Conservation (phyloP, 1,140 invertebrate genomes). For the Brachionus rotundiformis region DNA sequence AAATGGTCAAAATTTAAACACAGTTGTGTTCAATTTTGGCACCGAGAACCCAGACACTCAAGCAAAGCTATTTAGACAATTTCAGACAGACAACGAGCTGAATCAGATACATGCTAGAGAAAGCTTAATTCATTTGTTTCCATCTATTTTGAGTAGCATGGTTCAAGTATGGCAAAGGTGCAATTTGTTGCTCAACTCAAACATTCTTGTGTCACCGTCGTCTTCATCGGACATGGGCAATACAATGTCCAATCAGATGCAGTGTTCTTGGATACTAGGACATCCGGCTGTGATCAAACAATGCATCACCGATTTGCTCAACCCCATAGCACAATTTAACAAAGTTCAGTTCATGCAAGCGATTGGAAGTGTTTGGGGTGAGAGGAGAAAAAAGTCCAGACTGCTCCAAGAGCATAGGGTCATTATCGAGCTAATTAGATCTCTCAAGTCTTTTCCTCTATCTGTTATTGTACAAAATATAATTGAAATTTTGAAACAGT, state of each 20-base stretch:
- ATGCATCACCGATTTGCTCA: slow-evolving; percentile 32
- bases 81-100: slow-evolving; percentile 39
- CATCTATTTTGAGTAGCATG: slow-evolving; percentile 25
- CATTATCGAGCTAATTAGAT: slow-evolving; percentile 30
- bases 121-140: slow-evolving; percentile 43
- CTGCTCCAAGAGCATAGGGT: slow-evolving; percentile 42
- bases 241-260: neutral
- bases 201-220: neutral
- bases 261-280: slow-evolving; percentile 9
- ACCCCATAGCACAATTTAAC: slow-evolving; percentile 33
- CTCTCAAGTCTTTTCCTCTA: slow-evolving; percentile 27
- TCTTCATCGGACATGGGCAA: neutral
- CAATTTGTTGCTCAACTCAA: slow-evolving; percentile 4
- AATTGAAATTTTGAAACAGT: slow-evolving; percentile 29
- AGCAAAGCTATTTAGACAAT: slow-evolving; percentile 33
- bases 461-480: slow-evolving; percentile 40
- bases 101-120: slow-evolving; percentile 40
- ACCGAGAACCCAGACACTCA: neutral
- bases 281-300: slow-evolving; percentile 36
- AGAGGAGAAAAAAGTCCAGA: slow-evolving; percentile 26
- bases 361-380: slow-evolving; percentile 48
- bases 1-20: neutral
- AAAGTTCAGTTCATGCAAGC: slow-evolving; percentile 19
- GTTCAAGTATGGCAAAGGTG: slow-evolving; percentile 49
- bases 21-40: neutral